A percentile compares a stretch with the other conserved stretches of the same genome.
Evolutionary conservation across 2,113 vertebrate species (phyloP).

Genomic region (Euleptes europaea): DNA sequence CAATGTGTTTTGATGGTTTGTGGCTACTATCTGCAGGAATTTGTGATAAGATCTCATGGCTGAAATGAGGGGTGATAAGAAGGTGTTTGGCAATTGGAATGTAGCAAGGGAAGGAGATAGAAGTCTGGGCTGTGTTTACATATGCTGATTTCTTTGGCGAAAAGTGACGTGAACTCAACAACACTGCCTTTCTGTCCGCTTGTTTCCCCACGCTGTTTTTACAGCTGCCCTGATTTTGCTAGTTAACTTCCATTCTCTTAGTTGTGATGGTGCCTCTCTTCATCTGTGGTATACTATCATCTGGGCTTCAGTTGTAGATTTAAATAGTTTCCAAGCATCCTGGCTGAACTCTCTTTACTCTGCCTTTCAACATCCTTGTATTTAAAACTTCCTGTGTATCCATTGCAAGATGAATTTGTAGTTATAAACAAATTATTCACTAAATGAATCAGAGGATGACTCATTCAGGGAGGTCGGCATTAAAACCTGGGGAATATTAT

Average conservation of each 20-base stretch:
- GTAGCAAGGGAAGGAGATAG: background rate
- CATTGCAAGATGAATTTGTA: slow-evolving; percentile 13
- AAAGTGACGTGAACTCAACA: background rate
- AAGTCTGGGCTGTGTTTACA: background rate
- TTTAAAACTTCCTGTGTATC: background rate
- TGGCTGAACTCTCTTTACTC: too few species aligned
- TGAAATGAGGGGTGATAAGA: background rate
- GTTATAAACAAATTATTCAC: background rate
- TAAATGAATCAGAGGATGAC: slow-evolving; percentile 19
- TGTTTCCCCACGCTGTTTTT: too few species aligned
- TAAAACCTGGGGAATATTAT: background rate
- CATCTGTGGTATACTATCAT: too few species aligned
- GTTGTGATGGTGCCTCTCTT: too few species aligned
- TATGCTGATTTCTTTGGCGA: background rate
- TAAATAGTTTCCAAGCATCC: too few species aligned
- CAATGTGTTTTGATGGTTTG: background rate
- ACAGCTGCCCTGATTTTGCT: too few species aligned
- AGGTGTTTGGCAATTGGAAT: background rate
- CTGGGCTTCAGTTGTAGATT: too few species aligned
- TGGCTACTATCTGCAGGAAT: background rate
- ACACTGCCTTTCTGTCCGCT: too few species aligned
- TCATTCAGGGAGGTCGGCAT: slow-evolving; percentile 10
- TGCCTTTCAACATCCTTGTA: too few species aligned
- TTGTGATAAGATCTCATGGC: background rate
- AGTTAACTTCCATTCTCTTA: too few species aligned